A percentile compares a stretch with the other conserved stretches of the same genome.
Evolutionary conservation across 2,113 vertebrate genomes (phyloP).

Genomic region (Microcebus griseorufus): DNA sequence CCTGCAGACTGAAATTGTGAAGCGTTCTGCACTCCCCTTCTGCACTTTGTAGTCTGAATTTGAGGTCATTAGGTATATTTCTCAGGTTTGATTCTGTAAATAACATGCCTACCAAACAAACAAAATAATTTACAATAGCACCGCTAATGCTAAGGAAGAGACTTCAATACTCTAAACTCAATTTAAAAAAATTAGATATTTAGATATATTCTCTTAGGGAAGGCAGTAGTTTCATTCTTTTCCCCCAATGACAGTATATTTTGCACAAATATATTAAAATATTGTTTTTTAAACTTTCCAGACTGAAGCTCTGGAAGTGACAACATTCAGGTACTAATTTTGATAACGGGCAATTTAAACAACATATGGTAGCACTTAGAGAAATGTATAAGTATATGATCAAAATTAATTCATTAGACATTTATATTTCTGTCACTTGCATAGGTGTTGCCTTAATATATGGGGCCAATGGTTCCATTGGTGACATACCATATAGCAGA

Average conservation of each 20-base stretch:
- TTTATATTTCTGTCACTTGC: conserved; percentile 78
- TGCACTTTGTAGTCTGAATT: background rate
- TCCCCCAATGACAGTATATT: conserved; percentile 77
- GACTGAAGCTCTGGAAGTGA: conserved; percentile 81
- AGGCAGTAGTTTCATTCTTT: conserved; percentile 68
- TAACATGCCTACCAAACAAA: background rate
- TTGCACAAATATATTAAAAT: conserved; percentile 82
- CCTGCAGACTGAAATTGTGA: background rate
- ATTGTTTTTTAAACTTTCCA: conserved; percentile 71
- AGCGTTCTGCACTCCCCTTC: background rate
- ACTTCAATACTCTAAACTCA: background rate
- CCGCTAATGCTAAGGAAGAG: background rate
- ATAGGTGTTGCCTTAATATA: conserved; percentile 79
- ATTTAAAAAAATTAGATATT: conserved; percentile 44
- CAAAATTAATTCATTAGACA: conserved; percentile 83
- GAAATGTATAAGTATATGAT: conserved; percentile 79
- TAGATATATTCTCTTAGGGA: background rate
- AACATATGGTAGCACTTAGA: conserved; percentile 85
- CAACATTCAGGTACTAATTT: conserved; percentile 84
- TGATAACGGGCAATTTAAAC: conserved; percentile 82
- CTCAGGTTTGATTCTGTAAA: conserved; percentile 23
- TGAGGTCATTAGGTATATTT: background rate
- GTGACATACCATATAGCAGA: conserved; percentile 81
- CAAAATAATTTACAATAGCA: background rate
- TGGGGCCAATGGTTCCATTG: conserved; percentile 75